phyloP scores from a whole-genome alignment of 2,888 invertebrate species.

The Ophion ellenae region DNA sequence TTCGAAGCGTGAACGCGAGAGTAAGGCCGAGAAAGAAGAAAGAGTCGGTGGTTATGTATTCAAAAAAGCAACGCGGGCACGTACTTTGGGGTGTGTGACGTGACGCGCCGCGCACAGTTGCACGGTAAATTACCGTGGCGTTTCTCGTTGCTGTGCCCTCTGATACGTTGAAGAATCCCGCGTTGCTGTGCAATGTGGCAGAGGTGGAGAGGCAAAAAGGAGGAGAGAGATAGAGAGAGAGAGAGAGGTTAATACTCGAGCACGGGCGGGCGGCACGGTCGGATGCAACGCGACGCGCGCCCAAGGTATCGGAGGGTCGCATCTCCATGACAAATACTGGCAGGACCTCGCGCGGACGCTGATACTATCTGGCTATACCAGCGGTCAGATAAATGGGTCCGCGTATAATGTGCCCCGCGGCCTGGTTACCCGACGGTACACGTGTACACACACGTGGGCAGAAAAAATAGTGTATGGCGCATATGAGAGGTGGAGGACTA shows the following conservation, averaged over 20 bases:
- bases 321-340: constrained; percentile 83
- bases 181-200: constrained; percentile 33
- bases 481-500: constrained; percentile 8
- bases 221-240: constrained; percentile 50
- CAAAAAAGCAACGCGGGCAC: constrained; percentile 51
- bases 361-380: constrained; percentile 79
- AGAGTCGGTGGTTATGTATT: constrained; percentile 5
- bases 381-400: constrained; percentile 80
- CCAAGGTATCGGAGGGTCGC: constrained; percentile 78
- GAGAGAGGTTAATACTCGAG: constrained; percentile 56
- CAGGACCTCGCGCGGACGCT: constrained; percentile 82
- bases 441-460: constrained; percentile 63
- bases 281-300: constrained; percentile 69
- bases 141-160: constrained; percentile 51
- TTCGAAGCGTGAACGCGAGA: constrained; percentile 34
- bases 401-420: constrained; percentile 76
- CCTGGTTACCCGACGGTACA: constrained; percentile 63
- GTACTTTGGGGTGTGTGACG: constrained; percentile 70
- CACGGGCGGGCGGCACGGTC: constrained; percentile 46
- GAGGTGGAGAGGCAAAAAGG: constrained; percentile 62
- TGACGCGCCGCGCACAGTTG: constrained; percentile 68
- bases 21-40: constrained; percentile 12
- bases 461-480: constrained; percentile 51
- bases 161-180: constrained; percentile 76
- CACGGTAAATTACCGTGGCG: constrained; percentile 77